Base-by-base conservation (phyloP, 2,888 invertebrate species). In the Teleiodes luculella region DNA sequence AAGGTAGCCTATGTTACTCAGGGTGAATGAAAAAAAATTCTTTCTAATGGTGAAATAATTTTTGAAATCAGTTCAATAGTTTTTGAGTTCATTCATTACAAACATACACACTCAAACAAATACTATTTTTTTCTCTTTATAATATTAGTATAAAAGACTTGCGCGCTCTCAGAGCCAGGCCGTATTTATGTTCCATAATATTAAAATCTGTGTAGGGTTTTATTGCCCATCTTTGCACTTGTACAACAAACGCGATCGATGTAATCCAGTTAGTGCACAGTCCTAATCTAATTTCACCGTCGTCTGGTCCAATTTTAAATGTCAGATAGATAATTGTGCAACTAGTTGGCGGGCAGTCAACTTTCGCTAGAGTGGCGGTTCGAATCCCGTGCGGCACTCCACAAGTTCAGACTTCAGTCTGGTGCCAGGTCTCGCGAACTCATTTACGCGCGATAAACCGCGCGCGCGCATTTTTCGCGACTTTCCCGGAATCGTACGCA, bases 281-380 rank as follows among this genome's bases (percentile, higher is more conserved):
- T 43, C 20, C 43, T 43, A 43, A 43, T 43, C 43, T 43, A 43
- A 43, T 43, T 43, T 43, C 33, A 16, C 74, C 73, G 65, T 69
- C 68, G 73, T 78, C 76, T 78, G 86, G 79, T 86, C 87, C 86
- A 83, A 86, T 88, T 89, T 89, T 86, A 87, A 88, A 88, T 89
- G 87, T 88, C 88, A 88, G 84, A 83, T 83, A 84, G 86, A 84
- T 86, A 86, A 87, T 88, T 88, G 87, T 87, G 87, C 79, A 87
- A 86, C 80, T 63, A 71, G 69, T 80, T 85, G 87, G 86, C 87
- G 78, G 74, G 75, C 68, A 72, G 75, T 85, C 86, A 85, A 83
- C 78, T 55, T 57, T 52, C 45, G 52, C 48, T 37, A 24, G 28
- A 28, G 35, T 20, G 4, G 20, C 11, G n/a, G 43, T 48, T 43